Conservation (phyloP, 1,140 invertebrate genomes). For the Hylaeus anthracinus region DNA sequence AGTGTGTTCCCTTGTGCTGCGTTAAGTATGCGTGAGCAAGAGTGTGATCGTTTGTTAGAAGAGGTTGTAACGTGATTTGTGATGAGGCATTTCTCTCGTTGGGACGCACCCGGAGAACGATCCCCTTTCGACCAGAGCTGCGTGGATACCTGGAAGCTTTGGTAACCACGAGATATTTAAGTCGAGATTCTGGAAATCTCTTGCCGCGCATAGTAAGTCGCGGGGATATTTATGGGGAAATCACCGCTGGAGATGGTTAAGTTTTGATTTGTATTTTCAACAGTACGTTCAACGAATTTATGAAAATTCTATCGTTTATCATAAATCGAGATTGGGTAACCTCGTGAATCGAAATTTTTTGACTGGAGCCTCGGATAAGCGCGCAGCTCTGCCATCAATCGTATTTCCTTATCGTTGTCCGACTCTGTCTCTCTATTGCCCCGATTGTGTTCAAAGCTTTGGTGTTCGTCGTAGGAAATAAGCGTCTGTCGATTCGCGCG, state of each 20-base stretch:
- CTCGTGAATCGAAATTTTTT: no score
- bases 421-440: constrained; percentile 67
- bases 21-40: constrained; percentile 22
- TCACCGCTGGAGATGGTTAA: no score
- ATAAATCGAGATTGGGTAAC: no score
- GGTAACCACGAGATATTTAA: no score
- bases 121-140: background rate
- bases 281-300: no score
- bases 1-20: background rate
- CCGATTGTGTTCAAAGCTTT: constrained; percentile 77
- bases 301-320: no score
- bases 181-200: no score
- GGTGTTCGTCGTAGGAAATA: constrained; percentile 56
- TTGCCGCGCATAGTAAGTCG: no score
- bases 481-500: constrained; percentile 38
- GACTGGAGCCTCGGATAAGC: background rate
- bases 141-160: background rate
- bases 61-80: constrained; percentile 18
- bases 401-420: constrained; percentile 35
- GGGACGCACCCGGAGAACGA: constrained; percentile 22
- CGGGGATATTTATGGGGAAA: no score
- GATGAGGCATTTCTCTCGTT: constrained; percentile 33
- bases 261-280: no score
- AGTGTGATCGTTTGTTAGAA: constrained; percentile 30
- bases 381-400: background rate